Conservation (phyloP, 2,797 vertebrate species). For the Varecia variegata region DNA sequence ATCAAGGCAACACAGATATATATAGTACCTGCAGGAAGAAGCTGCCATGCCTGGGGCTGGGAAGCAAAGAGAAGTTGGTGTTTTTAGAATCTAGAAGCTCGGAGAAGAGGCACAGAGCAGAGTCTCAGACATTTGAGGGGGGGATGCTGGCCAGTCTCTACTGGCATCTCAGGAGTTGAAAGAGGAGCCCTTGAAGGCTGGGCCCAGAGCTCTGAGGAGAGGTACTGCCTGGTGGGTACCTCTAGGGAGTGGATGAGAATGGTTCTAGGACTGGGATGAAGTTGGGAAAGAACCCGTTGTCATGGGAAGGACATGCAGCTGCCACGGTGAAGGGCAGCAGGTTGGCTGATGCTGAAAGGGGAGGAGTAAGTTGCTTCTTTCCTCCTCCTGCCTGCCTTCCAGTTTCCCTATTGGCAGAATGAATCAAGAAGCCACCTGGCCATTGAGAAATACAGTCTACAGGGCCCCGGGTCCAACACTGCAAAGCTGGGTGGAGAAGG, state of each 20-base stretch:
- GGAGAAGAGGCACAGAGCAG: background rate
- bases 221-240: background rate
- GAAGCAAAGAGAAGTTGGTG: background rate
- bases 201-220: background rate
- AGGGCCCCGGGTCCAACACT: background rate
- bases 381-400: background rate
- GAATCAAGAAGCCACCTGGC: background rate
- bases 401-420: background rate
- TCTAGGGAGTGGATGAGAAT: background rate
- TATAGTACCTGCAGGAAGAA: background rate
- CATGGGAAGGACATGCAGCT: background rate
- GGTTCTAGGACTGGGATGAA: background rate
- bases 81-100: background rate
- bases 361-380: background rate
- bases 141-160: background rate
- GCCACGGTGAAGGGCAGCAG: background rate
- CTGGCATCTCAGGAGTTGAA: background rate
- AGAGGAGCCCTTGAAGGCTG: background rate
- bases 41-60: background rate
- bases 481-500: background rate
- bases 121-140: background rate
- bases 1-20: background rate
- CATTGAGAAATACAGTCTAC: background rate
- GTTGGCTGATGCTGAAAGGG: background rate
- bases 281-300: background rate